These are phyloP conservation scores for Hycleus phaleratus DNA, from an alignment of 1,140 invertebrate species.

Conservation along the genomic window DNA sequence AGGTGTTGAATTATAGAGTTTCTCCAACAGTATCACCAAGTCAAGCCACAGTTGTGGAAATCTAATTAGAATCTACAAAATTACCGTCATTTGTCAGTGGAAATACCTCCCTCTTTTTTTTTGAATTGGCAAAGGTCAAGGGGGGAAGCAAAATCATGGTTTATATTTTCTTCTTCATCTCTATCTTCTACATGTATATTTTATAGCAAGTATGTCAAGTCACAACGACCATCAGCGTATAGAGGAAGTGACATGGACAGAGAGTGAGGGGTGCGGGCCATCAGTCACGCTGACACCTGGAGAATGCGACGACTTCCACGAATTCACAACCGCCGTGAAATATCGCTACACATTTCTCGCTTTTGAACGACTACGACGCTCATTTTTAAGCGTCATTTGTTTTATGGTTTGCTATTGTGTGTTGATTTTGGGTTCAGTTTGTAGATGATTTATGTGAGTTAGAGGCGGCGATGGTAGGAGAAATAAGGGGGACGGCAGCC, in stretches of 20 bases:
- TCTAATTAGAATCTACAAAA: no score
- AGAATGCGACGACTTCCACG: constrained; percentile 37
- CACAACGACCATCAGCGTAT: background rate
- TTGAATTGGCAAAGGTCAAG: no score
- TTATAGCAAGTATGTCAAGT: no score
- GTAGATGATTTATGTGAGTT: constrained; percentile 5
- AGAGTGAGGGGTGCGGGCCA: constrained; percentile 34
- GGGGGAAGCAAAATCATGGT: no score
- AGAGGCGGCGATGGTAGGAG: background rate
- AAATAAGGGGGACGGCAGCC: no score
- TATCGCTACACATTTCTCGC: constrained; percentile 28
- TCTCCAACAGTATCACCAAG: no score
- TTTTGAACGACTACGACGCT: constrained; percentile 20
- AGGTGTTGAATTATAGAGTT: no score
- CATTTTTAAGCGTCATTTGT: constrained; percentile 27
- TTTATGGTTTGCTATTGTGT: constrained; percentile 18
- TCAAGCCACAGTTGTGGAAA: no score
- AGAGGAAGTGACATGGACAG: constrained; percentile 12
- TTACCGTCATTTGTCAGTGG: no score
- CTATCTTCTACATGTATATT: no score
- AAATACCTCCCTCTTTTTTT: no score
- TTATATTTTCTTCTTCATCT: no score
- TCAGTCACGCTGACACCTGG: constrained; percentile 38
- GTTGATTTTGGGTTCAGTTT: constrained; percentile 14
- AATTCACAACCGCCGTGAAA: constrained; percentile 34